Percentiles rank a stretch among this genome's conserved stretches.
Conservation (phyloP, 2,113 vertebrate species). For the Genyomyrus donnyi region DNA sequence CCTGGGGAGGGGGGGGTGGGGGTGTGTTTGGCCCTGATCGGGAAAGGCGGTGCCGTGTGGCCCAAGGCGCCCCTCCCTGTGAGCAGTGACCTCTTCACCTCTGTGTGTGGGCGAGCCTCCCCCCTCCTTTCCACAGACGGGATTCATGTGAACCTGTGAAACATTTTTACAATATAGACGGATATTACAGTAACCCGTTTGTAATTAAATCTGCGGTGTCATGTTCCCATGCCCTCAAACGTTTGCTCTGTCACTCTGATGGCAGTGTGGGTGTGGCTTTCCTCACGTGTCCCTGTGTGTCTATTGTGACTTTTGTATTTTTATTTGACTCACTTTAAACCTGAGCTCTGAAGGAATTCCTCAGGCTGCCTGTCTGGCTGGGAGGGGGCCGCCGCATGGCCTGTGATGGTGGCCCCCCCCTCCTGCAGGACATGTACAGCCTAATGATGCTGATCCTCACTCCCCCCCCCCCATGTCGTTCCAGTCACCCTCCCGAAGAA, state of each 20-base stretch:
- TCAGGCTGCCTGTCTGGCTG: background rate
- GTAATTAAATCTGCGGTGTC: background rate
- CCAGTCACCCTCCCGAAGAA: slow-evolving; percentile 73
- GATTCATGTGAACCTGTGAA: background rate
- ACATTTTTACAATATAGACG: background rate
- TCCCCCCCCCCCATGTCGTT: slow-evolving; percentile 20
- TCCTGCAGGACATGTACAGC: background rate
- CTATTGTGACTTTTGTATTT: background rate
- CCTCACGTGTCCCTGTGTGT: background rate
- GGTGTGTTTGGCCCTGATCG: background rate
- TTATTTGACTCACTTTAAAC: background rate
- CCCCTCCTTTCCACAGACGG: background rate
- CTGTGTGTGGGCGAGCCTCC: background rate
- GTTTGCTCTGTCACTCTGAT: background rate
- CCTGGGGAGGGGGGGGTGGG: background rate
- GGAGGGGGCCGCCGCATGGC: background rate
- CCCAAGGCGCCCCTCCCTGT: background rate
- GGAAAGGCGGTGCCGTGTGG: background rate
- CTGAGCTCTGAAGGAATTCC: background rate
- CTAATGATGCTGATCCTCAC: background rate
- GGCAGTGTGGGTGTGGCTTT: background rate
- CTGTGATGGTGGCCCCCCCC: background rate
- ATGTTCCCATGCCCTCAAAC: background rate
- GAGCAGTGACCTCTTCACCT: background rate
- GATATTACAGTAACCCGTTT: background rate